Base-by-base conservation (phyloP, 1,140 invertebrate species). In the Drosophila bifasciata region DNA sequence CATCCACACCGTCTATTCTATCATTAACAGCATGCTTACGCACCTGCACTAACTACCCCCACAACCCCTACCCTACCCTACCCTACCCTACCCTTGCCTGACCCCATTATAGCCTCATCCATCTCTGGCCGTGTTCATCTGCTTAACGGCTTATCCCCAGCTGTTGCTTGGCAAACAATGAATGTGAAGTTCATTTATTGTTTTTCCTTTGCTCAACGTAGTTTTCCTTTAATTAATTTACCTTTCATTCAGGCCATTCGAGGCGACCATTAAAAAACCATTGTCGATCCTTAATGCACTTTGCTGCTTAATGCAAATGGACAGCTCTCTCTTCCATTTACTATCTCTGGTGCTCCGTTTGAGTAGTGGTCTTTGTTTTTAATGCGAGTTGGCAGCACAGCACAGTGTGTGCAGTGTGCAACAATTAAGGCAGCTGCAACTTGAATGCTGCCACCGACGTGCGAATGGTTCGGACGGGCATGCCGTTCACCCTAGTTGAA, bases 141-240 rank as follows among this genome's bases (percentile, higher is more conserved):
- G 62, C 64, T 68, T 68, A 68, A 68, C 64, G 62, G 64, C 63
- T 68, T 68, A 68, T 68, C 43, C 64, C 41, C 64, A 68, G 64
- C 62, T 68, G 64, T 50, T 68, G 56, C 40, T 43, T 43, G 53
- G 49, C 62, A 44, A 50, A 43, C 62, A 56, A 48, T 67, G 64
- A 40, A 67, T 56, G 41, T 32, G 62, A 46, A 68, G 62, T 68
- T 68, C 64, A 68, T 67, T 48, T 67, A 68, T 67, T 63, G 61
- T 16, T 48, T 48, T 44, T 45, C 19, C 13, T 32, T 16, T 11
- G n/a, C n/a, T 23, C 45, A n/a, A 43, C 23, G 23, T 7, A 25
- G 23, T 28, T 32, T 17, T 28, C 66, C 19, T 28, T 39, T 49
- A 68, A 68, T 68, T 68, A 67, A 68, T 68, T 68, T 67, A 21